A percentile compares a stretch with the other conserved stretches of the same genome.
Evolutionary conservation across 2,113 vertebrate genomes (phyloP).

Genomic region (Colinus virginianus): DNA sequence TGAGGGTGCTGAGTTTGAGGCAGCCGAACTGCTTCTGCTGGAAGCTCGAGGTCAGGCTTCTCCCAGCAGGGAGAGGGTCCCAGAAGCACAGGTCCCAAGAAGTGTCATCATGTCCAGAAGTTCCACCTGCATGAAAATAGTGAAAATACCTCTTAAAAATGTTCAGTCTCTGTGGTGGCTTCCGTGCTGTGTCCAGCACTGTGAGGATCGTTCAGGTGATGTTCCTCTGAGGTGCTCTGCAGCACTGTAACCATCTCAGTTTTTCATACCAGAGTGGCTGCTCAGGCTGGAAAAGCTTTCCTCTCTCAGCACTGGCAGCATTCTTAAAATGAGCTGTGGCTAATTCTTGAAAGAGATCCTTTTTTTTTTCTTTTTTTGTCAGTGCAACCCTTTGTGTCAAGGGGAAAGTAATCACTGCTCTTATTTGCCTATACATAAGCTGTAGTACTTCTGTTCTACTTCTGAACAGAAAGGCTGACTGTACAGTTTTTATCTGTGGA

Average conservation of each 20-base stretch:
- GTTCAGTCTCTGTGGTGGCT: background rate
- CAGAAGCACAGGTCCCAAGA: background rate
- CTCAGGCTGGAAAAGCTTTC: background rate
- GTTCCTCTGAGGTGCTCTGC: background rate
- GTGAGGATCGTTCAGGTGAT: background rate
- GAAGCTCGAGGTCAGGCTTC: background rate
- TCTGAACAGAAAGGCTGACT: background rate
- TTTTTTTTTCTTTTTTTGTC: background rate
- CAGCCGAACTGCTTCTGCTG: background rate
- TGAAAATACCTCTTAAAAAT: background rate
- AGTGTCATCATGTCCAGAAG: background rate
- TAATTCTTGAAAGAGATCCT: background rate
- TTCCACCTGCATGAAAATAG: background rate
- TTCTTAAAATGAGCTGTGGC: background rate
- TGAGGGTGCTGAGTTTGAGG: background rate
- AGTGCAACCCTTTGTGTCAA: background rate
- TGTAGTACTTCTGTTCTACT: background rate
- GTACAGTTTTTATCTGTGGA: background rate
- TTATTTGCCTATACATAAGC: background rate
- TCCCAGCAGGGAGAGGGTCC: background rate
- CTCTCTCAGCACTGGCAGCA: background rate
- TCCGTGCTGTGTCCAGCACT: background rate
- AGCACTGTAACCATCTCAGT: background rate
- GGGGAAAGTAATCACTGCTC: background rate
- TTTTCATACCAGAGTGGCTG: background rate